Evolutionary conservation across 2,888 invertebrate genomes (phyloP), one percentile per base, ranked within the genome.

Genomic region (Athalia circularis): DNA sequence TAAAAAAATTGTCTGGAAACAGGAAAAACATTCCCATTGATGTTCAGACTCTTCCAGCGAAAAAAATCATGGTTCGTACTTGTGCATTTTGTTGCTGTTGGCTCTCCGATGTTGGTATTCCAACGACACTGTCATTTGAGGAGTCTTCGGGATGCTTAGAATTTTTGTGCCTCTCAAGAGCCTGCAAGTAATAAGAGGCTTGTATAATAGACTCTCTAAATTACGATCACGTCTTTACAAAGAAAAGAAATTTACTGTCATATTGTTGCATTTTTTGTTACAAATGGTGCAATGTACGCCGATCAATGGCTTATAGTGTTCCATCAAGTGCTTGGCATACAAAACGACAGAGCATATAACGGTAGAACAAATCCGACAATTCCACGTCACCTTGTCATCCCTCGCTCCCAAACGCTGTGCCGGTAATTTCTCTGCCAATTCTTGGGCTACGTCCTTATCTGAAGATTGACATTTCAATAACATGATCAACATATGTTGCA

Each of bases 241-340:
- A 1, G 29, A 29, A 29, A 29, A 29, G 29, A 29, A 29, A 29
- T 80, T 79, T 79, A 85, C 84, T 80, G 84, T 82, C 15, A 82
- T 77, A 75, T 81, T 84, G 50, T 81, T 68, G 80, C 85, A 86
- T 79, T 84, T 84, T 78, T 83, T 83, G 57, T 83, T 82, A 76
- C 87, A 87, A 47, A 86, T 78, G 74, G 83, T 83, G 77, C 87
- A 87, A 65, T 79, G 81, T 11, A 82, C 80, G 2, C 83, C 83
- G 7, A 83, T 79, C 52, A 83, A 72, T 13, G 83, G 83, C 77
- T 85, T 85, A 81, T 91, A 91, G 85, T 92, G 91, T 48, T 88
- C 87, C 80, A 90, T 86, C 61, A 91, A 85, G 84, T 92, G 92
- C 72, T 85, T 85, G 3, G 92, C 91, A 86, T 91, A 92, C 57